Conservation (phyloP, 2,113 vertebrate genomes). For the Chaetura pelagica region DNA sequence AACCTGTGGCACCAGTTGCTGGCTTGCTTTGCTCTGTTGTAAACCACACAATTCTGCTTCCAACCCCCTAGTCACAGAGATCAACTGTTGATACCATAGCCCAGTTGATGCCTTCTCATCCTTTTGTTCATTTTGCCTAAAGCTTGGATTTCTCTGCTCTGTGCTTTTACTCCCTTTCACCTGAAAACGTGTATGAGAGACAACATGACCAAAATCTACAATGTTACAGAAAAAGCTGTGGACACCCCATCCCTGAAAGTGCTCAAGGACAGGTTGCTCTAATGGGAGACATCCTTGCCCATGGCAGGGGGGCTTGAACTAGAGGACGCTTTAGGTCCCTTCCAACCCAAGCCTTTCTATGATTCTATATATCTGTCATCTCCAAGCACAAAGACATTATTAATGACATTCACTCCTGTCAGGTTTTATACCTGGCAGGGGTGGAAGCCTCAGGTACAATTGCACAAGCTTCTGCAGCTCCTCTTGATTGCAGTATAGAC, state of each 20-base stretch:
- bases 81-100: neutral
- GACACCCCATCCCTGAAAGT: too few species aligned
- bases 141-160: neutral
- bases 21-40: neutral
- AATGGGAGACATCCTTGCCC: too few species aligned
- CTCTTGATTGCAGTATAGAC: too few species aligned
- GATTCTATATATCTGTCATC: neutral
- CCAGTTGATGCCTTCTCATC: neutral
- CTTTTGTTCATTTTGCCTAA: neutral
- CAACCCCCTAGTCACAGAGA: neutral
- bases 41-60: neutral
- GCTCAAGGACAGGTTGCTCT: too few species aligned
- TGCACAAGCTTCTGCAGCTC: fast-evolving
- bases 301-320: too few species aligned
- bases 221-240: neutral
- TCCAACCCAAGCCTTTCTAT: too few species aligned
- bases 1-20: too few species aligned
- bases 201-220: neutral
- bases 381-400: neutral
- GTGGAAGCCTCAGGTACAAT: neutral
- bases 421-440: neutral
- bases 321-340: too few species aligned
- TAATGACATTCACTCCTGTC: neutral
- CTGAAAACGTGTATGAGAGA: neutral
- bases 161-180: neutral